phyloP scores from a whole-genome alignment of 1,140 invertebrate species.

The Pantala flavescens region DNA sequence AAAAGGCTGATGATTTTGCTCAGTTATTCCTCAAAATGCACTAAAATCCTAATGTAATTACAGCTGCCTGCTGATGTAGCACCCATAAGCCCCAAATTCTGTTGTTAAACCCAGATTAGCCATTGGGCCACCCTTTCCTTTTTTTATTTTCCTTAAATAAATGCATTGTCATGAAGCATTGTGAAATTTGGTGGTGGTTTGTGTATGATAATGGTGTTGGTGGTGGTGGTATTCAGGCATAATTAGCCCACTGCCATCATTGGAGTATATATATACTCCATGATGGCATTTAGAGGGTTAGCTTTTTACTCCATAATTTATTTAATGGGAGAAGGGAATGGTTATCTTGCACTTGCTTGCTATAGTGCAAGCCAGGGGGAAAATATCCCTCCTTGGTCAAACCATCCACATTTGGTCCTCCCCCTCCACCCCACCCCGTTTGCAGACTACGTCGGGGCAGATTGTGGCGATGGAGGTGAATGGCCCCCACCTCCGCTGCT shows the following conservation, averaged over 20 bases:
- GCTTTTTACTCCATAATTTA: not conserved
- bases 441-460: constrained; percentile 13
- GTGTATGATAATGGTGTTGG: constrained; percentile 9
- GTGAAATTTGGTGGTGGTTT: not conserved
- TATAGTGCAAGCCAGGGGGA: not conserved
- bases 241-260: too few relatives aligned
- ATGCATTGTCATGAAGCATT: not conserved
- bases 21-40: not conserved
- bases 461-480: not conserved
- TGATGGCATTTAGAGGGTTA: not conserved
- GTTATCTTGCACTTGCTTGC: not conserved
- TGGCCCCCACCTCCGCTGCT: constrained; percentile 26
- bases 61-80: not conserved
- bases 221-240: not conserved
- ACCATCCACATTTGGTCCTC: not conserved
- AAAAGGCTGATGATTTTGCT: not conserved
- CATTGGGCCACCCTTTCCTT: not conserved
- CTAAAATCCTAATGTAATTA: not conserved
- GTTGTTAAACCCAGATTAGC: not conserved
- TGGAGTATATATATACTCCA: too few relatives aligned
- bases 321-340: not conserved
- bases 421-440: not conserved
- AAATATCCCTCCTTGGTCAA: not conserved
- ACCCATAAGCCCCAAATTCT: not conserved
- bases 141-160: not conserved